Evolutionary conservation across 2,113 vertebrate species (phyloP), one percentile per base, ranked within the genome.

Genomic region (Centrocercus urophasianus): DNA sequence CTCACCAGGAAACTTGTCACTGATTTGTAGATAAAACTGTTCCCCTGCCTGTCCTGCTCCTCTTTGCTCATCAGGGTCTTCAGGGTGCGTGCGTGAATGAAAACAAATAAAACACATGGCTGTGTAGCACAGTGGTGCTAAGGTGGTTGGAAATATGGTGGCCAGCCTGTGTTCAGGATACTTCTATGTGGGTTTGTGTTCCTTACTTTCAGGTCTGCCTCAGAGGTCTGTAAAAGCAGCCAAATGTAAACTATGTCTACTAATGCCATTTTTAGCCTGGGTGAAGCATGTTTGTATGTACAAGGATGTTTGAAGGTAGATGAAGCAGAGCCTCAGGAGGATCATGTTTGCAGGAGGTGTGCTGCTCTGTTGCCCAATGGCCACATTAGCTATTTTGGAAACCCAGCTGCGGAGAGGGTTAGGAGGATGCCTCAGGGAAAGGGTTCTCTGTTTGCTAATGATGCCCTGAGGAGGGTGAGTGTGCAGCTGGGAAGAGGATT

Each of bases 81-180:
- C 59, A 72, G 75, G 79, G 69, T n/a, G 47, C 22, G 24, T 34
- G 18, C 16, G 5, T 15, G 52, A 43, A 19, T 48, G 83, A 34
- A 42, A 34, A 21, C 15, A n/a, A n/a, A 38, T 6, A 12, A 28
- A 54, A 11, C 3, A 11, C 5, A 4, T 22, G 50, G 40, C 25
- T 77, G 65, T 43, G 81, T 34, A 38, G 54, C 52, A 16, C 34
- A 11, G 72, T 45, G 32, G 10, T 67, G 63, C 52, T 65, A 22
- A 0, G 13, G 1, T 19, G 43, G 22, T 78, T 38, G 67, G 67
- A 22, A 38, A 22, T 8, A 0, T 0, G 11, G 45, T 52, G 36
- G 16, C 15, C 48, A 77, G n/a, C 60, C 21, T 79, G 72, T 38
- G 20, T 25, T 11, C n/a, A 66, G 94, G 67, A 12, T n/a, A 14